Conservation (phyloP, 2,888 invertebrate species). For the Polietes domitor region DNA sequence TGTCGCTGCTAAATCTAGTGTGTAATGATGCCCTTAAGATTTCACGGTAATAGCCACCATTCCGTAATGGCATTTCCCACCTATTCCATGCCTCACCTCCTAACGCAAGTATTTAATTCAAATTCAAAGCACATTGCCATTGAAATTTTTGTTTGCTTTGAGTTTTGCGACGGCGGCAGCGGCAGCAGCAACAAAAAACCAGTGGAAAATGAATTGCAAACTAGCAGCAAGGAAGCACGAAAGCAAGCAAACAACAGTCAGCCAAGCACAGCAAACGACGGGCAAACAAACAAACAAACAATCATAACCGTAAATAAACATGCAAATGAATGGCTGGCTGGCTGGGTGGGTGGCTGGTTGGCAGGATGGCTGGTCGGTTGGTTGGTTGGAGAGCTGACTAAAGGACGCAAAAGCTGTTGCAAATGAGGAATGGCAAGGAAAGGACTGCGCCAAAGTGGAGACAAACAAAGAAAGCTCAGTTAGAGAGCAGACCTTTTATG, state of each 20-base stretch:
- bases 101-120: conserved; percentile 42
- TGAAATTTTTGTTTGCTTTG: conserved; percentile 43
- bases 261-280: neutral
- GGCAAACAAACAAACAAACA: conserved; percentile 60
- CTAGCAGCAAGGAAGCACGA: conserved; percentile 24
- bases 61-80: neutral
- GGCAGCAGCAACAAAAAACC: conserved; percentile 15
- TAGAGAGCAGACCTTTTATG: conserved; percentile 52
- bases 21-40: no score
- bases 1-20: no score
- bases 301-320: conserved; percentile 65
- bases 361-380: neutral
- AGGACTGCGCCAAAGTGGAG: conserved; percentile 45
- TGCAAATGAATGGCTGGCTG: conserved; percentile 54
- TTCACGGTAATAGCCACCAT: no score
- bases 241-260: conserved; percentile 20
- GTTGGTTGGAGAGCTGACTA: neutral
- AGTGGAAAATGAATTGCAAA: conserved; percentile 15
- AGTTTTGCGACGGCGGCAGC: conserved; percentile 12
- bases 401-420: conserved; percentile 36
- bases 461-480: conserved; percentile 57
- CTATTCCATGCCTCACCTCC: neutral
- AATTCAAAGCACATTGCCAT: conserved; percentile 57
- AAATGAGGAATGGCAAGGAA: conserved; percentile 25
- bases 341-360: conserved; percentile 35